Base-by-base conservation (phyloP, 2,113 vertebrate genomes). In the Thymallus thymallus region DNA sequence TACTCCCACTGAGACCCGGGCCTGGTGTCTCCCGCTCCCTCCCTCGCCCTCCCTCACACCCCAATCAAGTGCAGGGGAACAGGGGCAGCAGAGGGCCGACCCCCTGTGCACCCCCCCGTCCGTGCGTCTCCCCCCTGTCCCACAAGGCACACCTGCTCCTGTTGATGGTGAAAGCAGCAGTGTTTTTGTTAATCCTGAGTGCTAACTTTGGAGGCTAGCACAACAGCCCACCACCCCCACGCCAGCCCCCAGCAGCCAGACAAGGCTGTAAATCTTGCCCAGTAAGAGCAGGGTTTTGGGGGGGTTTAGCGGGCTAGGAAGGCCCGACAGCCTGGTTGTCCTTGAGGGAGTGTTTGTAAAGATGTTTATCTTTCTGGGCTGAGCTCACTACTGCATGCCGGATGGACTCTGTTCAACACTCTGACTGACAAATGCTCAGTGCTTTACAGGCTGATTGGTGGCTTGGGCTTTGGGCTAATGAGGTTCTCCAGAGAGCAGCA, bases 141-240 rank as follows among this genome's bases (percentile, higher is more conserved):
- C 46, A 16, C 14, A 18, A 18, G 68, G 69, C 61, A 72, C 84
- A 86, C 75, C 84, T 88, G 86, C 80, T 77, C 68, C 24, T 56
- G 66, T 41, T 77, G 75, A 81, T 71, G 26, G 41, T 73, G 64
- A 80, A 71, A 79, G 48, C 79, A 80, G 77, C 35, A 61, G 62
- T 48, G 29, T 74, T 68, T 80, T 71, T 51, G 71, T 76, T 24
- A 26, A 68, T 66, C 69, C 45, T 48, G 69, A 76, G 46, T 5
- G 55, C 46, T 72, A 63, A 67, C 73, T 77, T 72, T 41, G 7
- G 45, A 48, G 41, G 32, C 56, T 29, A 35, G 32, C 48, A 51
- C 41, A 69, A 41, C 61, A 75, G 32, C 62, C 65, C 51, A 29
- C 56, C 6, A 12, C 22, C 46, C 22, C 9, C 70, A 26, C 48